Base-by-base conservation (phyloP, 1,140 invertebrate genomes). In the Ips typographus region DNA sequence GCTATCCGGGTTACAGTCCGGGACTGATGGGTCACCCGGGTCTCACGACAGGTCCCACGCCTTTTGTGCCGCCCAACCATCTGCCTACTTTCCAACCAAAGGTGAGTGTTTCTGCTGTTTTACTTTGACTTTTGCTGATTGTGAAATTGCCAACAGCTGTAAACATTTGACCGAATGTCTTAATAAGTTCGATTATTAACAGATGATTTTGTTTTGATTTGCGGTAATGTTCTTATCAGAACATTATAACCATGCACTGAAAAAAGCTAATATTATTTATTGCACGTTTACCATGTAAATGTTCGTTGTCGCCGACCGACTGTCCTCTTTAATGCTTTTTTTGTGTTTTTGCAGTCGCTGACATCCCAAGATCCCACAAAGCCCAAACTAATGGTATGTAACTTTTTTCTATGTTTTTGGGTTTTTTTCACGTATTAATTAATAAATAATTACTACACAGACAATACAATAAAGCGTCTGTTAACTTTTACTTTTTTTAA, bases 1-100 rank as follows among this genome's bases (percentile, higher is more conserved):
- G 70, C n/a, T 94, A 94, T 81, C 89, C 94, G 1, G 87, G 89
- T 52, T 93, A 95, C 79, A 90, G 90, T 57, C 87, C 94, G 2
- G 86, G 92, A 58, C 82, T 96, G 36, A 81, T 94, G 49, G 69
- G 62, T 53, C 93, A 95, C 80, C 90, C 85, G 73, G 89, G 85
- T 76, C 85, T 88, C 72, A 88, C 87, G 5, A 76, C 75, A 3
- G 89, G 85, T 66, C 87, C 84, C 70, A 94, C 87, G 71, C 90
- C 91, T 7, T 93, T 93, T 79, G 90, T 87, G 73, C 90, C 89
- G 74, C 93, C 89, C 52, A 92, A 85, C 82, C 92, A 90, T 80
- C 81, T 90, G 74, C 88, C 89, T 55, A 87, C 92, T 64, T 94
- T 94, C 80, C 91, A 94, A 75, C 94, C 94, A 75, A 96, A 96